These are phyloP conservation scores for Lordiphosa fenestrarum DNA, from an alignment of 2,888 invertebrate genomes.

Conservation along the genomic window DNA sequence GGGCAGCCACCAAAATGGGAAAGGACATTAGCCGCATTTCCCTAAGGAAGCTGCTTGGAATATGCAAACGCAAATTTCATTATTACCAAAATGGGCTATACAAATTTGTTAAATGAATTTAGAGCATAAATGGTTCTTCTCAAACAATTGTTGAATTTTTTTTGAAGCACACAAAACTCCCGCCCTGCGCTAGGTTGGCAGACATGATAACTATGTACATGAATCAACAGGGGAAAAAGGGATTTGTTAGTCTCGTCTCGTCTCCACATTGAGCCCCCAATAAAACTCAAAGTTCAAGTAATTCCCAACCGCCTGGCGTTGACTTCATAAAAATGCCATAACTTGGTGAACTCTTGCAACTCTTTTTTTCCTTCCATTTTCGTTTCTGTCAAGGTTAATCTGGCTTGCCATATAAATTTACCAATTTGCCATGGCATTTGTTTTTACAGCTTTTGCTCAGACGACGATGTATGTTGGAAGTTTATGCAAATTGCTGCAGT, in stretches of 20 bases:
- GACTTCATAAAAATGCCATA: slow-evolving; percentile 56
- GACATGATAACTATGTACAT: slow-evolving; percentile 58
- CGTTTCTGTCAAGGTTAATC: slow-evolving; percentile 17
- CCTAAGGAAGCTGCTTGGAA: slow-evolving; percentile 1
- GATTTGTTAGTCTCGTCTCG: slow-evolving; percentile 21
- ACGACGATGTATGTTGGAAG: slow-evolving; percentile 34
- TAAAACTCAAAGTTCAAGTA: slow-evolving; percentile 53
- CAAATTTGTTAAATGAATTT: slow-evolving; percentile 1
- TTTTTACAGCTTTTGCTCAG: slow-evolving; percentile 43
- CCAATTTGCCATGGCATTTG: slow-evolving; percentile 55
- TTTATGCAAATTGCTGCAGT: slow-evolving; percentile 59
- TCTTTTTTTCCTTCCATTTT: not conserved
- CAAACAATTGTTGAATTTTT: no score
- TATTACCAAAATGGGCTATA: not conserved
- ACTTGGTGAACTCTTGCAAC: slow-evolving; percentile 22
- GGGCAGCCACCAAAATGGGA: slow-evolving; percentile 25
- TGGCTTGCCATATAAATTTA: slow-evolving; percentile 44
- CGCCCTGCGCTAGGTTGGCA: slow-evolving; percentile 9
- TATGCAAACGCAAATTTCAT: slow-evolving; percentile 12
- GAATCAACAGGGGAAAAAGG: slow-evolving; percentile 41
- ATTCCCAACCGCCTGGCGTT: slow-evolving; percentile 40
- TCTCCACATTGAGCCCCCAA: slow-evolving; percentile 37
- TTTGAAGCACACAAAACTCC: no score
- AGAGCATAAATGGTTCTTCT: no score
- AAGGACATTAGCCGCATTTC: slow-evolving; percentile 22